Percentiles rank a stretch among this genome's conserved stretches.
phyloP scores from a whole-genome alignment of 2,113 vertebrate genomes.

The Potamarius usumacintae region DNA sequence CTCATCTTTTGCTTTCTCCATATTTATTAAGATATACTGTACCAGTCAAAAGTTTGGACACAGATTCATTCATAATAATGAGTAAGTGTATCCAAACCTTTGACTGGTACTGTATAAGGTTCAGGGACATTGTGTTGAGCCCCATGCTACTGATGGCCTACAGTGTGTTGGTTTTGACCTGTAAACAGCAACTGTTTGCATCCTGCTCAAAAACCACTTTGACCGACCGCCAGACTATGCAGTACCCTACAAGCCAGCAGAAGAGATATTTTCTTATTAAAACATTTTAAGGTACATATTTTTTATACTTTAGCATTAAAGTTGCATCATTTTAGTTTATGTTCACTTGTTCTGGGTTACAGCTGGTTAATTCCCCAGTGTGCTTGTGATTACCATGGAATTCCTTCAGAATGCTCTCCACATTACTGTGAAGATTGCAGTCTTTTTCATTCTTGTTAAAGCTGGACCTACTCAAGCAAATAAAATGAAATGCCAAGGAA shows the following conservation, averaged over 20 bases:
- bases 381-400: slow-evolving; percentile 73
- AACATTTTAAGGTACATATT: background rate
- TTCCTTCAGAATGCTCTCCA: slow-evolving; percentile 71
- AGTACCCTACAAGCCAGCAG: slow-evolving; percentile 70
- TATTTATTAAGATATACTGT: too few species aligned
- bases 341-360: background rate
- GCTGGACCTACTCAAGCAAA: slow-evolving; percentile 60
- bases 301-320: background rate
- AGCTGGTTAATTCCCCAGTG: slow-evolving; percentile 65
- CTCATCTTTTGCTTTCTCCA: too few species aligned
- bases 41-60: too few species aligned
- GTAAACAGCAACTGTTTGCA: slow-evolving; percentile 53
- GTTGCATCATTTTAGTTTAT: too few species aligned
- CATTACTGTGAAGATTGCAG: slow-evolving; percentile 71
- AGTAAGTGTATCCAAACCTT: too few species aligned
- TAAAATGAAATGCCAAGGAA: background rate
- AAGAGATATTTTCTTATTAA: slow-evolving; percentile 58
- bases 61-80: too few species aligned
- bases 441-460: slow-evolving; percentile 73
- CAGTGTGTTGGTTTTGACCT: too few species aligned
- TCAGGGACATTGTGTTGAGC: too few species aligned
- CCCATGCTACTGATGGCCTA: too few species aligned
- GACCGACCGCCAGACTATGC: slow-evolving; percentile 69
- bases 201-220: slow-evolving; percentile 73
- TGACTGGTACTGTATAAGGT: too few species aligned